Evolutionary conservation across 2,888 invertebrate genomes (phyloP).

Genomic region (Ophion ellenae): DNA sequence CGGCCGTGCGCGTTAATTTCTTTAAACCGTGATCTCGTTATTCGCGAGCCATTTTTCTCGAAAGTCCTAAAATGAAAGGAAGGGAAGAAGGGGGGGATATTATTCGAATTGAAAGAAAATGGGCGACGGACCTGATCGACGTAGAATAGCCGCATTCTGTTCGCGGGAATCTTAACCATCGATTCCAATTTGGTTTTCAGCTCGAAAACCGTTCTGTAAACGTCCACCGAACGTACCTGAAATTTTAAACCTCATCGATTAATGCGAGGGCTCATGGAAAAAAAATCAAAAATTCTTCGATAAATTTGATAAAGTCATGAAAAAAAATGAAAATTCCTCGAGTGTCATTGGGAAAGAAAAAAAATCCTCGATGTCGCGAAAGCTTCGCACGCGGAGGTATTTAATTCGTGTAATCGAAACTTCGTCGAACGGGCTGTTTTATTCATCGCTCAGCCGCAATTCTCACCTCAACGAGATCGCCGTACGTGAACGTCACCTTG

Average conservation of each 20-base stretch:
- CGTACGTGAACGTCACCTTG: conserved; percentile 93
- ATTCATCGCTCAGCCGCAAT: conserved; percentile 33
- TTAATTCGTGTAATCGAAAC: conserved; percentile 21
- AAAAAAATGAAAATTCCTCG: no score
- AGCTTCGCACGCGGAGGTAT: no score
- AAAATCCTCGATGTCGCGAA: background rate
- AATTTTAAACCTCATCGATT: conserved; percentile 43
- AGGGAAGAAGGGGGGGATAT: conserved; percentile 24
- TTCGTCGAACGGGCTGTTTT: background rate
- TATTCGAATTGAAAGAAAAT: conserved; percentile 13
- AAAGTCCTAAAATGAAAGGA: conserved; percentile 71
- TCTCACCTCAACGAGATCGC: conserved; percentile 88
- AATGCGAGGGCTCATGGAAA: background rate
- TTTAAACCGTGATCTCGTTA: conserved; percentile 71
- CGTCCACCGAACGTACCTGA: conserved; percentile 82
- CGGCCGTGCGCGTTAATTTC: conserved; percentile 7
- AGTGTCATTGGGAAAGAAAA: background rate
- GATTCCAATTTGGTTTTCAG: conserved; percentile 92
- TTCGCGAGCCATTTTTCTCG: conserved; percentile 67
- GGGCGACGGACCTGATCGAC: conserved; percentile 88
- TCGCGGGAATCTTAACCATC: conserved; percentile 91
- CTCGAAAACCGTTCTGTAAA: conserved; percentile 91
- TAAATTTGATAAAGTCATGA: no score
- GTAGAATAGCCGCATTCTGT: conserved; percentile 95
- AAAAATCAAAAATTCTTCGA: no score